These are phyloP conservation scores for Rhingia campestris DNA, from an alignment of 2,888 invertebrate genomes.

Conservation along the genomic window DNA sequence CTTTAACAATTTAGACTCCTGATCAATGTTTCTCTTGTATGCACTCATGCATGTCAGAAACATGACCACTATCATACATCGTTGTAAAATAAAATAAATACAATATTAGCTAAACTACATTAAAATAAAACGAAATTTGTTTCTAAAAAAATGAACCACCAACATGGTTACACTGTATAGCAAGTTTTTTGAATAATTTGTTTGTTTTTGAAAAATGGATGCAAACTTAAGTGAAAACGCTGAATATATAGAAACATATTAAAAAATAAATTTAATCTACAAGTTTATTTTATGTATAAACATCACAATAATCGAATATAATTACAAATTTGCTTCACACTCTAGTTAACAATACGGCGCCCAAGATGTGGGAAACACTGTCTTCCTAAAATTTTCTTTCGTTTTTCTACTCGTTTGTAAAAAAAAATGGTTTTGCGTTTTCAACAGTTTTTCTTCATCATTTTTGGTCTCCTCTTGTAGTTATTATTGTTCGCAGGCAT, in stretches of 20 bases:
- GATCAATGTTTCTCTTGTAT: conserved; percentile 20
- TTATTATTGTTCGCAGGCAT: conserved; percentile 9
- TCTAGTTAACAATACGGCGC: conserved; percentile 1
- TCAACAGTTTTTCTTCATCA: too few relatives aligned
- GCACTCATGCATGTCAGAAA: conserved; percentile 3
- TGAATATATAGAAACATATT: conserved; percentile 32
- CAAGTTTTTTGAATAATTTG: background rate
- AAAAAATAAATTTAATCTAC: conserved; percentile 25
- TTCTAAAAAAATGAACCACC: conserved; percentile 40
- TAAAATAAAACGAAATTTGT: conserved; percentile 32
- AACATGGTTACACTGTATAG: conserved; percentile 8
- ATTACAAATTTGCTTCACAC: conserved; percentile 5
- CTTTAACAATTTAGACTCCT: conserved; percentile 24
- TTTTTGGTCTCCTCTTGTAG: background rate
- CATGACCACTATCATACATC: conserved; percentile 44
- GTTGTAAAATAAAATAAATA: conserved; percentile 66
- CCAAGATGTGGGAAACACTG: background rate
- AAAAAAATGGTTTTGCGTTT: too few relatives aligned
- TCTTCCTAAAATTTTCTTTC: too few relatives aligned
- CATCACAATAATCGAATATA: conserved; percentile 42
- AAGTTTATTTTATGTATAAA: conserved; percentile 40
- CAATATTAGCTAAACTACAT: conserved; percentile 54
- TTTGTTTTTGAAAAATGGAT: background rate
- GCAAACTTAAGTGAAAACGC: conserved; percentile 5
- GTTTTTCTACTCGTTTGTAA: too few relatives aligned